These are phyloP conservation scores for Cephalopholis sonnerati DNA, from an alignment of 2,113 vertebrate genomes.

Conservation along the genomic window DNA sequence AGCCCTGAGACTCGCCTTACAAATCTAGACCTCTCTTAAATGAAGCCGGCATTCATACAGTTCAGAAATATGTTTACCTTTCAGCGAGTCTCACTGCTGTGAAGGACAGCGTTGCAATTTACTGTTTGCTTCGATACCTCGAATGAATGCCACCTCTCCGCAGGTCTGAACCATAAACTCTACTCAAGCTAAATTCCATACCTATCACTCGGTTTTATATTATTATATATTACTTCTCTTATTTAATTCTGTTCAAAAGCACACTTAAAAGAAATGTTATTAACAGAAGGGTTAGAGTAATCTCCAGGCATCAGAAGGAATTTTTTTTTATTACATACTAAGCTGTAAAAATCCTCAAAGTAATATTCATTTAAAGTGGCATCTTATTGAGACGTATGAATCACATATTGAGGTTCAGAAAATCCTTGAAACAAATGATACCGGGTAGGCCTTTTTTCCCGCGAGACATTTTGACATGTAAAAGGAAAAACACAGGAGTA, in stretches of 20 bases:
- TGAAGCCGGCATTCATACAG: slow-evolving; percentile 13
- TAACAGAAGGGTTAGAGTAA: background rate
- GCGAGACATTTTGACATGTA: background rate
- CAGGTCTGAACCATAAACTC: slow-evolving; percentile 12
- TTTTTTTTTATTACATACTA: background rate
- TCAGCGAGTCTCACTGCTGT: background rate
- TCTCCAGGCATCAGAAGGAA: background rate
- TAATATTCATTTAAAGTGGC: background rate
- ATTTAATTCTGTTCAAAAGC: slow-evolving; percentile 11
- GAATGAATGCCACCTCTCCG: background rate
- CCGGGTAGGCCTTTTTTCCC: background rate
- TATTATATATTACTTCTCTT: background rate
- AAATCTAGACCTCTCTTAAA: slow-evolving; percentile 4
- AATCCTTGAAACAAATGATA: background rate
- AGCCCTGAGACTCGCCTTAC: slow-evolving; percentile 23
- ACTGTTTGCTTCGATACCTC: slow-evolving; percentile 13
- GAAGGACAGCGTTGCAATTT: slow-evolving; percentile 51
- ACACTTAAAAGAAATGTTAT: slow-evolving; percentile 6
- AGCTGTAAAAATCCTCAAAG: background rate
- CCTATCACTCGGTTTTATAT: background rate
- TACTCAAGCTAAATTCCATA: slow-evolving; percentile 13
- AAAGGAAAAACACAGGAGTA: background rate
- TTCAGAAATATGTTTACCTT: slow-evolving; percentile 8
- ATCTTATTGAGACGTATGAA: background rate
- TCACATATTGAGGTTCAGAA: background rate